Conservation (phyloP, 2,113 vertebrate genomes). For the Forbesichthys papilliferus region DNA sequence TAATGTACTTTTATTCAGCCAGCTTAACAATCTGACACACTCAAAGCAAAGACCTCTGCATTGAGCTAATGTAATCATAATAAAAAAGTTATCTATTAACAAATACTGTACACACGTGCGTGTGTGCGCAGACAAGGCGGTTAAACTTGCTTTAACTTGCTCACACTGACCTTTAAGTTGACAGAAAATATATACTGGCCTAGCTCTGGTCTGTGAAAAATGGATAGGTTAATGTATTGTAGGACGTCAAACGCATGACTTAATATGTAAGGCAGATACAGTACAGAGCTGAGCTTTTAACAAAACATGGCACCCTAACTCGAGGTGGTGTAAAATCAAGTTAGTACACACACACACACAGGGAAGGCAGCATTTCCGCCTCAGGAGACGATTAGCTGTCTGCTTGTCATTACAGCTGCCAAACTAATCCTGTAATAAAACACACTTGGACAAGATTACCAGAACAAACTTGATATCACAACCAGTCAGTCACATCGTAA, state of each 20-base stretch:
- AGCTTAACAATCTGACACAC: no score
- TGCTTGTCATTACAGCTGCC: constrained; percentile 26
- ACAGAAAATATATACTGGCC: background rate
- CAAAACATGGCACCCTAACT: background rate
- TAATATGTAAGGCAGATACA: background rate
- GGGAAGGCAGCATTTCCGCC: constrained; percentile 11
- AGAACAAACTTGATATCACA: constrained; percentile 29
- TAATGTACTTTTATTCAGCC: background rate
- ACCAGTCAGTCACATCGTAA: constrained; percentile 31
- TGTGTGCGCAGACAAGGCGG: no score
- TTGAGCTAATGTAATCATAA: no score
- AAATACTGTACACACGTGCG: no score
- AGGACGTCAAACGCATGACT: no score
- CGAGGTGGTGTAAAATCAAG: no score
- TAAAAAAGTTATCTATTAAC: no score
- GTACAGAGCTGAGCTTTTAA: background rate
- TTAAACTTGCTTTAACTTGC: no score
- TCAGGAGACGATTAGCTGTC: constrained; percentile 13
- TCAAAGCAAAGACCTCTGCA: no score
- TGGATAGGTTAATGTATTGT: no score
- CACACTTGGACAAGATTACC: constrained; percentile 38
- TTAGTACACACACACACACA: background rate
- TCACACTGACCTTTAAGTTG: no score
- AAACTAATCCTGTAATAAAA: constrained; percentile 24
- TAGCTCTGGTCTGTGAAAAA: background rate